Evolutionary conservation across 2,797 vertebrate genomes (phyloP).

Genomic region (Tapera naevia): DNA sequence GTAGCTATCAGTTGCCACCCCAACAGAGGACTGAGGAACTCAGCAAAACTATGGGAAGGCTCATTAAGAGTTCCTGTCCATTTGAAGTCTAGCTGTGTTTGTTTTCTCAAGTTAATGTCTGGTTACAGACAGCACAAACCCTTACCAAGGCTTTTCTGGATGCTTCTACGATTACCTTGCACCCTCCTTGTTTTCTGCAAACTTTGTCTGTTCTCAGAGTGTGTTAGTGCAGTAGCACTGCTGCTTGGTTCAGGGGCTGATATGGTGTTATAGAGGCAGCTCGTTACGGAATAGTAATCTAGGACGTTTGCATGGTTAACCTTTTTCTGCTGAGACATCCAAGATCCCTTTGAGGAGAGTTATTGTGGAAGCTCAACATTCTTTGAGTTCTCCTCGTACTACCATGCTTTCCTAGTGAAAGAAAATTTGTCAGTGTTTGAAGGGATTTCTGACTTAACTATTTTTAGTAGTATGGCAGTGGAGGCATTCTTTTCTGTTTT

Average conservation of each 20-base stretch:
- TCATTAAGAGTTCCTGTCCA: neutral
- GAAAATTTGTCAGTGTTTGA: neutral
- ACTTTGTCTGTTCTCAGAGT: fast-evolving
- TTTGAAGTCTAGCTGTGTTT: neutral
- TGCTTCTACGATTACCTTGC: neutral
- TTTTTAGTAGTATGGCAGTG: neutral
- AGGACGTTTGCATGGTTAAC: neutral
- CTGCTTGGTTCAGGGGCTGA: neutral
- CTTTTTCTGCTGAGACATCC: neutral
- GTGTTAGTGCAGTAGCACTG: neutral
- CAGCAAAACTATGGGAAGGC: neutral
- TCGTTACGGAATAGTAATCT: fast-evolving
- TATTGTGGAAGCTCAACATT: neutral
- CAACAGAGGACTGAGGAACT: neutral
- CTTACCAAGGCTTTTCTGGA: neutral
- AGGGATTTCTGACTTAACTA: neutral
- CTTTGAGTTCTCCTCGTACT: neutral
- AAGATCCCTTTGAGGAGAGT: neutral
- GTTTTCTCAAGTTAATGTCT: neutral
- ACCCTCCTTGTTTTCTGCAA: fast-evolving
- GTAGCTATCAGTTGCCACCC: fast-evolving
- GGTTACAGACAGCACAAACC: neutral
- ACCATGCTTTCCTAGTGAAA: neutral
- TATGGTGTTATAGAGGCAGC: neutral
- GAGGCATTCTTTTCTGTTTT: neutral